Evolutionary conservation across 2,797 vertebrate genomes (phyloP), one percentile per base, ranked within the genome.

Genomic region (Chelmon rostratus): DNA sequence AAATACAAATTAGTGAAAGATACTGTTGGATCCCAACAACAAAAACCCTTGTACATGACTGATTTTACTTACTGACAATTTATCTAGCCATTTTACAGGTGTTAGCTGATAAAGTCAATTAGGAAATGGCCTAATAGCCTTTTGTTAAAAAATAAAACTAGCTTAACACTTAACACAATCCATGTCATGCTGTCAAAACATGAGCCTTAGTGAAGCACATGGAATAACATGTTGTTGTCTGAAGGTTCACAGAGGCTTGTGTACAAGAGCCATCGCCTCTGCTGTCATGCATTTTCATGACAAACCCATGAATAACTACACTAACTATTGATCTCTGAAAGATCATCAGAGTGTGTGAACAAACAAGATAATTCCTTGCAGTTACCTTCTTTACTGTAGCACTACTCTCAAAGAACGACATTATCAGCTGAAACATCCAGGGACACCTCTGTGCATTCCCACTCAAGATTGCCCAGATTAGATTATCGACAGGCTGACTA

Each of bases 301-400:
- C 35, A 63, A 71, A 56, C 31, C n/a, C n/a, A 35, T 3, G 18
- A 70, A 67, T 74, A 63, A 57, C 13, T 28, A 54, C 66, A 81
- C 44, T 40, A 57, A 40, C 33, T 31, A 5, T 25, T 23, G 35
- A 72, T 46, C 47, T 23, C n/a, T 57, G 35, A 23, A 6, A 21
- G 16, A 35, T 65, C 66, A 18, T 46, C 46, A 58, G 38, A 28
- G 28, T 31, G 28, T 23, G 28, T 37, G 28, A 35, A 18, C 37
- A 44, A 44, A 63, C 9, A 63, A 63, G 16, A 12, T 5, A 63
- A 63, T 46, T 46, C 18, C 42, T 23, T 52, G 7, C 23, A n/a
- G 46, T 7, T 9, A 31, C 8, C 9, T 5, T 21, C 35, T 63
- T 23, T 23, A 44, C 18, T 23, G 70, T 9, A 25, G 21, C 15